A percentile compares a stretch with the other conserved stretches of the same genome.
Evolutionary conservation across 2,888 invertebrate species (phyloP).

Genomic region (Aplocera efformata): DNA sequence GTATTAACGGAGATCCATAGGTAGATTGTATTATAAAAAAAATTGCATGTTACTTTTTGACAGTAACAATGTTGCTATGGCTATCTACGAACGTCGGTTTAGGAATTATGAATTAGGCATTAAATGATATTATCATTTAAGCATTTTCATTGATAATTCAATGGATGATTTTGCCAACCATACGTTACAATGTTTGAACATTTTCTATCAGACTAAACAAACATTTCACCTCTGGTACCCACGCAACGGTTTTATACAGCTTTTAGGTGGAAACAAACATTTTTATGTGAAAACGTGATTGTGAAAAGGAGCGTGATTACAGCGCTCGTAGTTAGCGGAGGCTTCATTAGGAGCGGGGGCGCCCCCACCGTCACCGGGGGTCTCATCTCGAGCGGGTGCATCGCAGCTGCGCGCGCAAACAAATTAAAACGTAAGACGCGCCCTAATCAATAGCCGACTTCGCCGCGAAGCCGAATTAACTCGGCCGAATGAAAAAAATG

Average conservation of each 20-base stretch:
- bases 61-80: too few species aligned
- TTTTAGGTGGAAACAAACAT: conserved; percentile 21
- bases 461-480: conserved; percentile 79
- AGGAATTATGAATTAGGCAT: too few species aligned
- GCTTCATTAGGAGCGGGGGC: conserved; percentile 62
- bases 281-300: conserved; percentile 53
- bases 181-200: too few species aligned
- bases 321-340: conserved; percentile 63
- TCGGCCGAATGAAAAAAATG: conserved; percentile 80
- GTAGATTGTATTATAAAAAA: too few species aligned
- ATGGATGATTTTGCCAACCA: too few species aligned
- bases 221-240: too few species aligned
- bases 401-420: conserved; percentile 79
- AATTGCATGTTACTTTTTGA: too few species aligned
- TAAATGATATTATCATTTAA: too few species aligned
- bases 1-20: too few species aligned
- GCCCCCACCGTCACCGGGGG: conserved; percentile 38
- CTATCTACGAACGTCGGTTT: too few species aligned
- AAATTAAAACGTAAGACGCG: conserved; percentile 81
- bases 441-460: conserved; percentile 80
- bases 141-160: too few species aligned
- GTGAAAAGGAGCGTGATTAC: conserved; percentile 68
- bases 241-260: neutral
- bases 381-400: conserved; percentile 74
- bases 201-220: too few species aligned